Evolutionary conservation across 92 coral and sea anemone species (phyloP).

Genomic region (Actinernus sp.): DNA sequence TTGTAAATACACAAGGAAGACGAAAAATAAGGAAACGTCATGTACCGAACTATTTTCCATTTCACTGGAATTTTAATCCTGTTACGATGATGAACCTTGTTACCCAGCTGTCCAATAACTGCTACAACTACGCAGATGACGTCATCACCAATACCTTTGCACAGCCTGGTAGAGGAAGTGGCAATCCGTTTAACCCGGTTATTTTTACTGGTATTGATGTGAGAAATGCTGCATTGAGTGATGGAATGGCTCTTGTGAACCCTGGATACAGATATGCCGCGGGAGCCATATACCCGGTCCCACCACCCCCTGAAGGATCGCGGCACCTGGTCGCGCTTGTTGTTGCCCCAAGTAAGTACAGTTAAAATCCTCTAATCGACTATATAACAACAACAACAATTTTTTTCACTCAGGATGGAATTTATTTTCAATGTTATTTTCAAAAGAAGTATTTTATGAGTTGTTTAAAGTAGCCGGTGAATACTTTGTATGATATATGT

Average conservation of each 20-base stretch:
- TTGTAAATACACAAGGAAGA: not conserved
- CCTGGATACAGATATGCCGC: no score
- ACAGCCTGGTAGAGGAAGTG: constrained; percentile 15
- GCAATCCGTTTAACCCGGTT: not conserved
- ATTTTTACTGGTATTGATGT: not conserved
- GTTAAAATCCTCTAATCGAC: no score
- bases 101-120: not conserved
- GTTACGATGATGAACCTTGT: no score
- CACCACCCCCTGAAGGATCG: not conserved
- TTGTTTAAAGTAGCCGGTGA: no score
- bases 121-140: constrained; percentile 17
- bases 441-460: no score
- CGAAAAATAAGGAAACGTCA: not conserved
- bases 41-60: not conserved
- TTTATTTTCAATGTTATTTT: no score
- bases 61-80: not conserved
- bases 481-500: no score
- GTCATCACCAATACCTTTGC: constrained; percentile 2
- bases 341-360: constrained; percentile 1
- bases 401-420: no score
- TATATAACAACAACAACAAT: no score
- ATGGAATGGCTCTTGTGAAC: not conserved
- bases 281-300: not conserved
- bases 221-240: not conserved
- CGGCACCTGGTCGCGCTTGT: constrained; percentile 9